Conservation (phyloP, 2,113 vertebrate genomes). For the Phalacrocorax pelagicus region DNA sequence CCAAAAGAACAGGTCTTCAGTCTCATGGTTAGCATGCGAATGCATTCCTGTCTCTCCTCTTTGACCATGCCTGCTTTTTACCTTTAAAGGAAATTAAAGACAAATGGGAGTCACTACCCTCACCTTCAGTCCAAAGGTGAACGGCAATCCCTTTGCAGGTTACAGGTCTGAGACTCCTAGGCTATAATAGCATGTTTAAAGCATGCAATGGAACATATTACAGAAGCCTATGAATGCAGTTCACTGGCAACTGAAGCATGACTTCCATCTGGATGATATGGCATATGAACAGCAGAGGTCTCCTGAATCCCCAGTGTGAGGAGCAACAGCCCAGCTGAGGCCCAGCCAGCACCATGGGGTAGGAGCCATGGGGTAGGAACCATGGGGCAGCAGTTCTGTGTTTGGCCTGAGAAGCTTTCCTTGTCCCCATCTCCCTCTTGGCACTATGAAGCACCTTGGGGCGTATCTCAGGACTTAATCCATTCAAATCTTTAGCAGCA, state of each 20-base stretch:
- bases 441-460: neutral
- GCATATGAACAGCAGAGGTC: neutral
- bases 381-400: neutral
- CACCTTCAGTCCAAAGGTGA: neutral
- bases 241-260: neutral
- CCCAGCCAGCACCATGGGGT: rapidly evolving
- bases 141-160: neutral
- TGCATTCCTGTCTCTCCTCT: neutral
- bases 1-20: neutral
- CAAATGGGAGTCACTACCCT: neutral
- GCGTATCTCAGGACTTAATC: neutral
- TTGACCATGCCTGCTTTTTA: neutral
- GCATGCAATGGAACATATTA: neutral
- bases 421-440: neutral
- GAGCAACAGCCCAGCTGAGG: rapidly evolving
- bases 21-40: neutral
- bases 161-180: neutral
- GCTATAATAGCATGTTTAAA: neutral
- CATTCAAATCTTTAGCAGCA: neutral
- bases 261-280: neutral
- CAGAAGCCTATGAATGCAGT: neutral
- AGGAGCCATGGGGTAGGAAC: too few relatives aligned
- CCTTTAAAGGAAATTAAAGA: neutral
- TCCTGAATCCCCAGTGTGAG: neutral
- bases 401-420: neutral